Base-by-base conservation (phyloP, 23 tunicate species). In the Oikopleura dioica region DNA sequence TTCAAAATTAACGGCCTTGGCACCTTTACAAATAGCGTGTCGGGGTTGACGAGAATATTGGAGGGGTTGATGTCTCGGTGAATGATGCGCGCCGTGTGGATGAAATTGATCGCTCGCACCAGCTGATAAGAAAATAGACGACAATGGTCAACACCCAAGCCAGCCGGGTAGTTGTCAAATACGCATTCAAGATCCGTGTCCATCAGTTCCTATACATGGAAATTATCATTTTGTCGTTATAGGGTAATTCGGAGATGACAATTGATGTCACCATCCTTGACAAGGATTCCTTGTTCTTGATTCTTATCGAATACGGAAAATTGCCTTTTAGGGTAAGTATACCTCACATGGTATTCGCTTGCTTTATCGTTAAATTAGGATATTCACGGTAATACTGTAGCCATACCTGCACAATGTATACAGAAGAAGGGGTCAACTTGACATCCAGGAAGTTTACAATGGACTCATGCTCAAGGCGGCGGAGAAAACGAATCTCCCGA, bases 1-100 rank as follows among this genome's bases (percentile, higher is more conserved):
- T 9, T 44, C 9, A 9, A 9, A 44, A 9, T 44, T 44, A 44
- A 44, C 16, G 55, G 21, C 21, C 9, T 9, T 9, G 21, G 21
- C 21, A 44, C 55, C 55, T 44, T 44, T 9, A 44, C 16, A 9
- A 44, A 9, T 9, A 44, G 55, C 55, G 55, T 44, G 21, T 44
- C 55, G 21, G 21, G 16, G 21, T 44, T 44, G 16, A 44, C 55
- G 21, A 44, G 21, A 44, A 44, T 44, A 44, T 44, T 44, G 9
- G 55, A 44, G 55, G 55, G 55, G 55, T 44, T 44, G 55, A 44
- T 44, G 55, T 44, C 55, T 21, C 55, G 55, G 55, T 44, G 55
- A 9, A 44, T 44, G 55, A 44, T 21, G 55, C 55, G 55, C 55
- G 55, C 55, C 55, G 55, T 9, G 55, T 44, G 55, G 16, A 44